Conservation (phyloP, 1,140 invertebrate genomes). For the Drosophila virilis region DNA sequence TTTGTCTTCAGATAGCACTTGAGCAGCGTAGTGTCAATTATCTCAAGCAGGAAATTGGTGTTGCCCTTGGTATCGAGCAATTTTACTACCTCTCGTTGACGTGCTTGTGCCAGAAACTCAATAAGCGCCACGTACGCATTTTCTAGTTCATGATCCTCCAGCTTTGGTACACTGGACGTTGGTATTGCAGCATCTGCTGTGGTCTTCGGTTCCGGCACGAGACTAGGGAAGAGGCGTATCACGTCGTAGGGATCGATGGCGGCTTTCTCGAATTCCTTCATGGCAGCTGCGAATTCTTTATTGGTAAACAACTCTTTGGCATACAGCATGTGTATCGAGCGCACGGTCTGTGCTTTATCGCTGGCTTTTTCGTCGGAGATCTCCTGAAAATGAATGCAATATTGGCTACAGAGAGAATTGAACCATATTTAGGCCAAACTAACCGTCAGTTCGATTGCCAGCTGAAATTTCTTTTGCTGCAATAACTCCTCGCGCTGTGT, state of each 20-base stretch:
- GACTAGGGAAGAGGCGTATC: slow-evolving; percentile 96
- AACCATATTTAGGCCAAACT: slow-evolving; percentile 71
- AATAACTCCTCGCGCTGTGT: slow-evolving; percentile 93
- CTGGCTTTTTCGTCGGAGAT: slow-evolving; percentile 92
- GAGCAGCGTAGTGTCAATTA: slow-evolving; percentile 97
- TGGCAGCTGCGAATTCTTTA: slow-evolving; percentile 94
- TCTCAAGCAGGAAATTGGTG: slow-evolving; percentile 90
- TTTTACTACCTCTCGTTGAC: slow-evolving; percentile 85
- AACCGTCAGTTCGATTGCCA: slow-evolving; percentile 97
- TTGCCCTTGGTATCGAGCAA: slow-evolving; percentile 62
- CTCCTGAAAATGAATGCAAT: slow-evolving; percentile 85
- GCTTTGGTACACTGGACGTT: slow-evolving; percentile 85
- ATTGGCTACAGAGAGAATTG: not conserved
- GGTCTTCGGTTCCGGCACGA: slow-evolving; percentile 87
- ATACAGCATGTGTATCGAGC: slow-evolving; percentile 95
- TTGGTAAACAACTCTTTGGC: slow-evolving; percentile 96
- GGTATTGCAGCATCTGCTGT: slow-evolving; percentile 85
- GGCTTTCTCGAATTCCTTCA: slow-evolving; percentile 95
- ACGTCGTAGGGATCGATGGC: slow-evolving; percentile 97
- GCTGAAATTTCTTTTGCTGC: slow-evolving; percentile 95
- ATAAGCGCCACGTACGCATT: slow-evolving; percentile 95
- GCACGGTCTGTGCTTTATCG: slow-evolving; percentile 92
- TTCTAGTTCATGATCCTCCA: slow-evolving; percentile 94
- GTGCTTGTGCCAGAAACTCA: slow-evolving; percentile 93
- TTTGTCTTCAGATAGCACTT: slow-evolving; percentile 99